Conservation (phyloP, 2,888 invertebrate genomes). For the Coleophora flavipennella region DNA sequence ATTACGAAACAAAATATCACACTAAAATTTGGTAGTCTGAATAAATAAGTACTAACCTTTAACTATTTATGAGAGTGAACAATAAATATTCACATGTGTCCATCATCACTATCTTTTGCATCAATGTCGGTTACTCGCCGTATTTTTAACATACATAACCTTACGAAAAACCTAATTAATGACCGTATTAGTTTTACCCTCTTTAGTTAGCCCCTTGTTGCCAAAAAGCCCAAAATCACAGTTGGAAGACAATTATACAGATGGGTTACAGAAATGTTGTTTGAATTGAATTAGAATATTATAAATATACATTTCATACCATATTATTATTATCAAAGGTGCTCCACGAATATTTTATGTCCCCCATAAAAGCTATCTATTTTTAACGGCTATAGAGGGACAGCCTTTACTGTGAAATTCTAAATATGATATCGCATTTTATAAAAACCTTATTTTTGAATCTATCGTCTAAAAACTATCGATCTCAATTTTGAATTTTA, state of each 20-base stretch:
- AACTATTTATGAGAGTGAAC: constrained; percentile 19
- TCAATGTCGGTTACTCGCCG: constrained; percentile 33
- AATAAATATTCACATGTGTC: too few species aligned
- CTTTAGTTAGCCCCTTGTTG: constrained; percentile 2
- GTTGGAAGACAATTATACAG: constrained; percentile 39
- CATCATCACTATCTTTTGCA: too few species aligned
- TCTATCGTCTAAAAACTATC: constrained; percentile 40
- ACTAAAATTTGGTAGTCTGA: constrained; percentile 57
- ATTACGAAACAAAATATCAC: constrained; percentile 56
- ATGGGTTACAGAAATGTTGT: constrained; percentile 30
- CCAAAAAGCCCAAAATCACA: constrained; percentile 35
- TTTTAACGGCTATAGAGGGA: constrained; percentile 26
- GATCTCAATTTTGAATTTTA: constrained; percentile 60
- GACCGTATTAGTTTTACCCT: not conserved
- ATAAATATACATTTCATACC: constrained; percentile 25
- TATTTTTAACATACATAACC: constrained; percentile 15
- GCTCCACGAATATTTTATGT: constrained; percentile 26
- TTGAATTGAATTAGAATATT: constrained; percentile 18
- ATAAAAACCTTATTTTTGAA: constrained; percentile 29
- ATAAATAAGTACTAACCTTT: constrained; percentile 59
- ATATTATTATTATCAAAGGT: constrained; percentile 41
- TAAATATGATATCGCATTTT: constrained; percentile 42
- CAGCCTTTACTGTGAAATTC: constrained; percentile 34
- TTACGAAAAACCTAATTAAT: constrained; percentile 3
- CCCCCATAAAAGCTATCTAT: constrained; percentile 29